A percentile compares a stretch with the other conserved stretches of the same genome.
Conservation (phyloP, 2,888 invertebrate species). For the Leptinotarsa rubiginosa region DNA sequence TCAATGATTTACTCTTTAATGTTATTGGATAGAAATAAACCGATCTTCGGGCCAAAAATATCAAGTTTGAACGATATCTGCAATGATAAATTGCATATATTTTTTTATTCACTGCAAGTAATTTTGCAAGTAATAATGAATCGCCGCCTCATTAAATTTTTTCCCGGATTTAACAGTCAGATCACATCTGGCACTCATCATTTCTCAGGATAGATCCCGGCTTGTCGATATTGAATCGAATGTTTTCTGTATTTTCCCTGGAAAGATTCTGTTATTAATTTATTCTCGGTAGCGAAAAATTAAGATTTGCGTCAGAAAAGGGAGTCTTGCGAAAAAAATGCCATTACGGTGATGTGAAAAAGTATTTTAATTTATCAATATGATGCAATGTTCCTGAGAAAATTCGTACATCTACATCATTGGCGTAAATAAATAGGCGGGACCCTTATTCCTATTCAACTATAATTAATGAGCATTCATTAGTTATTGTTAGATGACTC, state of each 20-base stretch:
- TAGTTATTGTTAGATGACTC: slow-evolving; percentile 8
- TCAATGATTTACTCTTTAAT: no score
- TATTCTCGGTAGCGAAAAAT: neutral
- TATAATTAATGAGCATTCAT: neutral
- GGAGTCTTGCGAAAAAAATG: neutral
- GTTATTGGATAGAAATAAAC: no score
- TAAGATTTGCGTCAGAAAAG: neutral
- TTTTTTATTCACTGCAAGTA: no score
- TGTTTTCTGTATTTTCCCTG: neutral
- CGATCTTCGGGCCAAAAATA: no score
- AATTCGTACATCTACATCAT: slow-evolving; percentile 1
- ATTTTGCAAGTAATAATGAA: no score
- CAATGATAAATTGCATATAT: no score
- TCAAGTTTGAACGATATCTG: no score
- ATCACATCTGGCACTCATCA: neutral
- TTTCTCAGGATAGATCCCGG: neutral
- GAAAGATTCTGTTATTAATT: neutral
- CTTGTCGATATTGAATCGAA: neutral
- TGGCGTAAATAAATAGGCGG: slow-evolving; percentile 6
- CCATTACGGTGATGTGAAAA: neutral
- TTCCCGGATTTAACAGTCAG: neutral
- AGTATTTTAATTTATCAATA: neutral
- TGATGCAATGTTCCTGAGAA: slow-evolving; percentile 4
- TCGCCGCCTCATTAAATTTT: neutral
- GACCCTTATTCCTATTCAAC: neutral